Conservation (phyloP, 2,797 vertebrate genomes). For the Lophius americanus region DNA sequence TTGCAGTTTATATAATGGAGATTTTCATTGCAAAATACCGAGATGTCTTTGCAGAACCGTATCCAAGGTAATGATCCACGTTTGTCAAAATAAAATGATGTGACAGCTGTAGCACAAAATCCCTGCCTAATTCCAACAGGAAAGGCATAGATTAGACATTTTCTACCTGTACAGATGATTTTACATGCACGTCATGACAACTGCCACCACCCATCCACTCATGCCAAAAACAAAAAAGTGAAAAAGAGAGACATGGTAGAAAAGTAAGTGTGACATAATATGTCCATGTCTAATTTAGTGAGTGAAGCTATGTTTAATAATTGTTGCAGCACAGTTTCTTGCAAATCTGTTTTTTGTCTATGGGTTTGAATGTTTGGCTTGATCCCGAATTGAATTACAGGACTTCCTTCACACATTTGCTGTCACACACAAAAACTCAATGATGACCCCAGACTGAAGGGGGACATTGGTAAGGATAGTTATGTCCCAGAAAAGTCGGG, state of each 20-base stretch:
- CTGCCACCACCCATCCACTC: constrained; percentile 32
- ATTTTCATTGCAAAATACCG: no score
- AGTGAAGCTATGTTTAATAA: constrained; percentile 65
- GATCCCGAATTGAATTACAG: constrained; percentile 57
- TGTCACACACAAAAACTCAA: constrained; percentile 22
- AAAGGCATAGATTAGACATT: constrained; percentile 77
- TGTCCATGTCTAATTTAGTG: constrained; percentile 64
- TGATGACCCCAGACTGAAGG: no score
- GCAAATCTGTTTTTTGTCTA: constrained; percentile 61
- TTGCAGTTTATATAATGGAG: no score
- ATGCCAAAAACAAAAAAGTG: constrained; percentile 63
- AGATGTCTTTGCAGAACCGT: no score
- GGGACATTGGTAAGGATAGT: no score
- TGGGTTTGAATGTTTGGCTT: constrained; percentile 6
- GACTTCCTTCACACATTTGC: constrained; percentile 53
- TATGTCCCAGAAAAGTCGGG: no score
- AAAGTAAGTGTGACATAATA: constrained; percentile 67
- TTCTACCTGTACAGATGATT: constrained; percentile 78
- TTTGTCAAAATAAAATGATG: constrained; percentile 55
- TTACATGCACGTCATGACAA: constrained; percentile 70
- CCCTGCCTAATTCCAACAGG: constrained; percentile 73
- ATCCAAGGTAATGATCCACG: no score
- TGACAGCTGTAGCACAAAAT: constrained; percentile 76
- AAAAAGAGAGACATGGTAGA: constrained; percentile 52
- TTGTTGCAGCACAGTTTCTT: constrained; percentile 66